Conservation (phyloP, 2,888 invertebrate genomes). For the Polyploca ridens region DNA sequence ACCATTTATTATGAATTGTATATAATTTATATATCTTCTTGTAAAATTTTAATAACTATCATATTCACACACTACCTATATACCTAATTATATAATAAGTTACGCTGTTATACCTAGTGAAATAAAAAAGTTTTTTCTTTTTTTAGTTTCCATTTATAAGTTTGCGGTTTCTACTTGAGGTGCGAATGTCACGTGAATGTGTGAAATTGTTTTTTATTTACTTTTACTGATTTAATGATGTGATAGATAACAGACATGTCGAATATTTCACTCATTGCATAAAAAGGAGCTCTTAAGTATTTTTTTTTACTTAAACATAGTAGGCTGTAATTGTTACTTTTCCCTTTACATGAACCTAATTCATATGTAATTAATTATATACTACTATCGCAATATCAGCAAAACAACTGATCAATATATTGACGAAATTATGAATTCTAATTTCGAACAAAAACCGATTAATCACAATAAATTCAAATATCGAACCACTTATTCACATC, state of each 20-base stretch:
- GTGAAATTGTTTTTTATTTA: conserved; percentile 32
- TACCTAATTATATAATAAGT: too few species aligned
- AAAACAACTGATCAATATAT: background rate
- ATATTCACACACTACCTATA: too few species aligned
- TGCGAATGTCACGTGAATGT: conserved; percentile 38
- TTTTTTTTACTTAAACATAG: background rate
- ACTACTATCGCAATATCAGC: background rate
- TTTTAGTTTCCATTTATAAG: conserved; percentile 19
- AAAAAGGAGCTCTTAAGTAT: background rate
- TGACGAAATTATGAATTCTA: background rate
- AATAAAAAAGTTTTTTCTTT: conserved; percentile 1
- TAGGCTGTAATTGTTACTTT: background rate
- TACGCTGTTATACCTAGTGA: background rate
- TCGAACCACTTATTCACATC: conserved; percentile 11
- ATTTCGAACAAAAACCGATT: background rate
- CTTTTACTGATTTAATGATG: conserved; percentile 12
- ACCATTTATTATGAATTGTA: background rate
- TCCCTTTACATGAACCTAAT: background rate
- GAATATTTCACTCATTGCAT: background rate
- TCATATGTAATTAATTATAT: too few species aligned
- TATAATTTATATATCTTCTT: too few species aligned
- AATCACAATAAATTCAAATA: background rate
- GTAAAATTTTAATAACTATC: too few species aligned
- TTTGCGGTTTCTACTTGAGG: conserved; percentile 30
- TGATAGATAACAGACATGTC: background rate